phyloP scores from a whole-genome alignment of 2,113 vertebrate genomes.

The Lophius piscatorius region DNA sequence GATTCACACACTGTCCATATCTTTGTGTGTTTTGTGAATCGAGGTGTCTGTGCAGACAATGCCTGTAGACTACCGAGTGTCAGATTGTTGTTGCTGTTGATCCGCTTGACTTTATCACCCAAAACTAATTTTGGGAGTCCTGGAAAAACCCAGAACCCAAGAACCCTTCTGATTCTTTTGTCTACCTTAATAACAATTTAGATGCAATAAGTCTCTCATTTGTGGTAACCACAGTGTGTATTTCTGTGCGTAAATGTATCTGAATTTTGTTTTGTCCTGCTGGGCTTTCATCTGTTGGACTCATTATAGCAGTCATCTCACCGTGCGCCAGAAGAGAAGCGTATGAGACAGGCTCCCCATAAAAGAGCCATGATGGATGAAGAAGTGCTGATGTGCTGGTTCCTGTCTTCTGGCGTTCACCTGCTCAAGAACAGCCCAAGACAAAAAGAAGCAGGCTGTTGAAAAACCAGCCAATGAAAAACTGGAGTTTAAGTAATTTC shows the following conservation, averaged over 20 bases:
- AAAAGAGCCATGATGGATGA: constrained; percentile 67
- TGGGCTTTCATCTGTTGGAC: constrained; percentile 66
- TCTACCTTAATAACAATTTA: constrained; percentile 49
- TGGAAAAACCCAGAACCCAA: constrained; percentile 41
- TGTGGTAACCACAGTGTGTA: neutral
- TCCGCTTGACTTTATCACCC: neutral
- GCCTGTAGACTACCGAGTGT: constrained; percentile 19
- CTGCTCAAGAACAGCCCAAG: constrained; percentile 73
- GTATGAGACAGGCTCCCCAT: constrained; percentile 60
- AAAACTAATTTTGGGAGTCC: constrained; percentile 25
- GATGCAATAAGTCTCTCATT: neutral
- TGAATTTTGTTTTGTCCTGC: constrained; percentile 59
- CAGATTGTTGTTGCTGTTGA: constrained; percentile 24
- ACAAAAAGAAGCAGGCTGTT: constrained; percentile 59
- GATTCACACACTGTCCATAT: constrained; percentile 2
- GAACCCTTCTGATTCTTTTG: constrained; percentile 51
- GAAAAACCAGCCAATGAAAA: constrained; percentile 60
- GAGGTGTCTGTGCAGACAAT: neutral
- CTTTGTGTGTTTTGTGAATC: constrained; percentile 7
- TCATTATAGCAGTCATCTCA: constrained; percentile 69
- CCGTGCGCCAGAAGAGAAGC: constrained; percentile 60
- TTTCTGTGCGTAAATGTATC: constrained; percentile 34
- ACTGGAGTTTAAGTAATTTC: constrained; percentile 45
- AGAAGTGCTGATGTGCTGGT: constrained; percentile 72
- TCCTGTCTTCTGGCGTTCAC: constrained; percentile 73